These are phyloP conservation scores for Blennius ocellaris DNA, from an alignment of 2,113 vertebrate species.

Conservation along the genomic window DNA sequence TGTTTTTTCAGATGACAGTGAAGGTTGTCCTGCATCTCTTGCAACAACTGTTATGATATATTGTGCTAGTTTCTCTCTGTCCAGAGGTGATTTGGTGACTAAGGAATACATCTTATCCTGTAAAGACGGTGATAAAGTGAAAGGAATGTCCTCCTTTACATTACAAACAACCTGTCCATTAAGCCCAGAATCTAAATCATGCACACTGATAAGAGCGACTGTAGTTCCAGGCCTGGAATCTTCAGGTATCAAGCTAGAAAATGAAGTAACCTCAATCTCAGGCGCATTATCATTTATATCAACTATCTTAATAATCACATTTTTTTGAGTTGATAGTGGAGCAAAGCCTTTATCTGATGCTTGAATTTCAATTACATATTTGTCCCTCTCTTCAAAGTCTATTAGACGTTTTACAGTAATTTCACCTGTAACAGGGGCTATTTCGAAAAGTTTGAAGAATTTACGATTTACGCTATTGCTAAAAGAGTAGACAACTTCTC, in stretches of 20 bases:
- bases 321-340: constrained; percentile 45
- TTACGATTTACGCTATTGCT: constrained; percentile 50
- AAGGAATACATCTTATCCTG: constrained; percentile 65
- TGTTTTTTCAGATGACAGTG: constrained; percentile 50
- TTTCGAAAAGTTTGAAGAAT: constrained; percentile 44
- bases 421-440: constrained; percentile 63
- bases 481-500: constrained; percentile 74
- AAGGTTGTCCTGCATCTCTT: constrained; percentile 58
- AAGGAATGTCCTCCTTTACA: constrained; percentile 39
- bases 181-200: constrained; percentile 45
- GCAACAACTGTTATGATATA: constrained; percentile 61
- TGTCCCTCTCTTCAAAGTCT: constrained; percentile 69
- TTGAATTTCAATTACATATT: constrained; percentile 74
- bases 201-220: constrained; percentile 47
- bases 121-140: constrained; percentile 52
- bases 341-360: constrained; percentile 66
- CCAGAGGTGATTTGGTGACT: constrained; percentile 49
- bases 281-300: constrained; percentile 60
- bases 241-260: constrained; percentile 46
- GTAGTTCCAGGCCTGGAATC: constrained; percentile 58
- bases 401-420: constrained; percentile 61
- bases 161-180: constrained; percentile 65
- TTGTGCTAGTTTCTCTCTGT: constrained; percentile 70
- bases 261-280: constrained; percentile 52
- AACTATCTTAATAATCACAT: constrained; percentile 16